Conservation (phyloP, 2,888 invertebrate genomes). For the Muscina levida region DNA sequence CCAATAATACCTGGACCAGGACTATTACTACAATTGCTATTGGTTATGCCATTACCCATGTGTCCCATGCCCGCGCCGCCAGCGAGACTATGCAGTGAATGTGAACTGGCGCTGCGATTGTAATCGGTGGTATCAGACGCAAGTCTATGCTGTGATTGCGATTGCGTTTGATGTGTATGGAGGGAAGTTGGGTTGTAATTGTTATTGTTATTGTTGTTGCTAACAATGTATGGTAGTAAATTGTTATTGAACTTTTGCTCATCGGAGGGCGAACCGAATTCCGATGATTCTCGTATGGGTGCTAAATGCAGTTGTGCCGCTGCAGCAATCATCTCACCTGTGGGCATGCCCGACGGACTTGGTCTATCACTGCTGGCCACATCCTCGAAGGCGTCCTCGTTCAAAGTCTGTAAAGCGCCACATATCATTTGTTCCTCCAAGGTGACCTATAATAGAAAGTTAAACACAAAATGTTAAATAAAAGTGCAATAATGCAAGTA, state of each 20-base stretch:
- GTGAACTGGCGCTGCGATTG: slow-evolving; percentile 76
- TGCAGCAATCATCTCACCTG: slow-evolving; percentile 80
- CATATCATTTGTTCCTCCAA: slow-evolving; percentile 97
- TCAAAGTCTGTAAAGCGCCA: slow-evolving; percentile 93
- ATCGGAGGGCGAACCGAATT: slow-evolving; percentile 80
- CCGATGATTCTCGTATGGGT: slow-evolving; percentile 80
- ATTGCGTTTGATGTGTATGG: slow-evolving; percentile 70
- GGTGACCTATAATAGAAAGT: slow-evolving; percentile 85
- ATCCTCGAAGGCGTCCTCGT: slow-evolving; percentile 96
- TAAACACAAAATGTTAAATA: slow-evolving; percentile 3
- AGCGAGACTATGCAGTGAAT: slow-evolving; percentile 74
- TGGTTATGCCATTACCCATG: slow-evolving; percentile 59
- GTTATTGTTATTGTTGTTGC: slow-evolving; percentile 70
- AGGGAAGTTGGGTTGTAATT: slow-evolving; percentile 66
- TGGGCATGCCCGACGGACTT: slow-evolving; percentile 82
- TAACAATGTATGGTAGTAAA: slow-evolving; percentile 70
- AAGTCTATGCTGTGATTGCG: slow-evolving; percentile 57
- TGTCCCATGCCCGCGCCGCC: slow-evolving; percentile 49
- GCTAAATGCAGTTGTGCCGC: slow-evolving; percentile 80
- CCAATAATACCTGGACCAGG: slow-evolving; percentile 46
- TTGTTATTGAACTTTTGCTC: slow-evolving; percentile 74
- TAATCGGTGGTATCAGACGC: slow-evolving; percentile 67
- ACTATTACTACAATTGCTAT: slow-evolving; percentile 40
- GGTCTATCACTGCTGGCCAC: slow-evolving; percentile 87
- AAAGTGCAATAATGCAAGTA: background rate